phyloP scores from a whole-genome alignment of 1,140 invertebrate genomes.

The Drosophila triauraria region DNA sequence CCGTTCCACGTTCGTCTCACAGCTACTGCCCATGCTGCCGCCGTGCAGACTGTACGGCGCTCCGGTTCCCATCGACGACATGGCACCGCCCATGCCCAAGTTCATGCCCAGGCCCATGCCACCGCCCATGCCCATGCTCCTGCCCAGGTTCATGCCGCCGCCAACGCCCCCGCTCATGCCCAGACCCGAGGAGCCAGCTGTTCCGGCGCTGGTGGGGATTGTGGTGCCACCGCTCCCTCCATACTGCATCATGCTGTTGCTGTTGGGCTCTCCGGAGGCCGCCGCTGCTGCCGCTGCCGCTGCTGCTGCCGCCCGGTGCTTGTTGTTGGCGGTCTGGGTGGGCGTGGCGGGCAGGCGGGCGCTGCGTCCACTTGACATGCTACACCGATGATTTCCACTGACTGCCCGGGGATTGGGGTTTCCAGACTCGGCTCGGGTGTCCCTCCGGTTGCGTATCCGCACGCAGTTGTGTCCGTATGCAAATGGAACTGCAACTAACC shows the following conservation, averaged over 20 bases:
- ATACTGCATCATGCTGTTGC: constrained; percentile 80
- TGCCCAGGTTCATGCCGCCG: constrained; percentile 4
- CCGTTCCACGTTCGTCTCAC: constrained; percentile 68
- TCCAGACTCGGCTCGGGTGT: constrained; percentile 17
- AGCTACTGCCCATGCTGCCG: constrained; percentile 52
- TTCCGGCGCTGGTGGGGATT: constrained; percentile 30
- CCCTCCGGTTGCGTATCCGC: background rate
- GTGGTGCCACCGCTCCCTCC: constrained; percentile 39
- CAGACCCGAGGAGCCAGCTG: constrained; percentile 32
- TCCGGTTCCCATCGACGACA: constrained; percentile 18
- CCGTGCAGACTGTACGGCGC: constrained; percentile 30
- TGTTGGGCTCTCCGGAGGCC: constrained; percentile 67
- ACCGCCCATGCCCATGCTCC: constrained; percentile 18
- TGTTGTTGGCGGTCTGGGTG: constrained; percentile 78
- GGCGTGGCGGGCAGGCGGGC: constrained; percentile 83
- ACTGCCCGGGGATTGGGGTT: constrained; percentile 22
- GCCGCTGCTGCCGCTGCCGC: constrained; percentile 58
- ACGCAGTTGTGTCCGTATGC: constrained; percentile 15
- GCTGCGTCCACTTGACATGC: constrained; percentile 85
- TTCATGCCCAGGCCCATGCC: constrained; percentile 46
- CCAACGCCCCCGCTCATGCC: constrained; percentile 33
- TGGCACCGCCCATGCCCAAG: constrained; percentile 40
- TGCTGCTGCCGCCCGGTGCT: constrained; percentile 57
- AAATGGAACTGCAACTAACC: constrained; percentile 28
- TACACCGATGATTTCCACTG: constrained; percentile 57